Conservation (phyloP, 2,113 vertebrate genomes). For the Galeopterus variegatus region DNA sequence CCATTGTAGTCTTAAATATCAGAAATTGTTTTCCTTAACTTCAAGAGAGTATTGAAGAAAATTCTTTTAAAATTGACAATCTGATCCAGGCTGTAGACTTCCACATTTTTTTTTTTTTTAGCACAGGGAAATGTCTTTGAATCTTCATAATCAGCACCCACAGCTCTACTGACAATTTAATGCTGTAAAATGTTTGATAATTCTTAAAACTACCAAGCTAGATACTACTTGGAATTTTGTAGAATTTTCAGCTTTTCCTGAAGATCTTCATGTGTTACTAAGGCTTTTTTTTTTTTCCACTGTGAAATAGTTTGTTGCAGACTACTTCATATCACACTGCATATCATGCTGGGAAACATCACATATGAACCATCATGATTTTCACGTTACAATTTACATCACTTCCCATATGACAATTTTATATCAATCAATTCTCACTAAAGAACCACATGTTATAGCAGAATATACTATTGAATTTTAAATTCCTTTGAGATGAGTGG, state of each 20-base stretch:
- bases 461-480: constrained; percentile 55
- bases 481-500: constrained; percentile 54
- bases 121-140: too few relatives aligned
- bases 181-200: not conserved
- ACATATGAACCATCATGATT: constrained; percentile 32
- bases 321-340: not conserved
- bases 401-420: constrained; percentile 5
- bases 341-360: not conserved
- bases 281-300: constrained; percentile 14
- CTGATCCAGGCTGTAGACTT: not conserved
- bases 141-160: not conserved
- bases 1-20: not conserved
- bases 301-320: not conserved
- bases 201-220: not conserved
- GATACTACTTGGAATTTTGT: not conserved
- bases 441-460: constrained; percentile 41
- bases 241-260: constrained; percentile 21
- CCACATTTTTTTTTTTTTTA: too few relatives aligned
- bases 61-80: not conserved
- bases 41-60: not conserved
- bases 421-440: constrained; percentile 52
- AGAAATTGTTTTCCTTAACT: not conserved
- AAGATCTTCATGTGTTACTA: not conserved
- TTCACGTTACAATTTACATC: constrained; percentile 65
- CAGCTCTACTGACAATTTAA: not conserved